Evolutionary conservation across 2,113 vertebrate genomes (phyloP).

Genomic region (Festucalex cinctus): DNA sequence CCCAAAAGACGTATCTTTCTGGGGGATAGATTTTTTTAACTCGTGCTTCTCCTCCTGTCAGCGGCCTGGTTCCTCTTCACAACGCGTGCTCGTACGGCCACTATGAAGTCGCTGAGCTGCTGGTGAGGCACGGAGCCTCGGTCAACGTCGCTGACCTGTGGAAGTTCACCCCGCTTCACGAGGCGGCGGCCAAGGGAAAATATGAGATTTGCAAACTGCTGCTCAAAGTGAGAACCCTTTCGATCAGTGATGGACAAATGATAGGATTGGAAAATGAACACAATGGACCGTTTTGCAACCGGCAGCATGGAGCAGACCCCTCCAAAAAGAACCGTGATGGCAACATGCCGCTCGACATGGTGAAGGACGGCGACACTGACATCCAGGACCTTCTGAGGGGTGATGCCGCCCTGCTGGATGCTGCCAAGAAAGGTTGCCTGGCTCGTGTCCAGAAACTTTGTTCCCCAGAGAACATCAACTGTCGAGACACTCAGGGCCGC

Average conservation of each 20-base stretch:
- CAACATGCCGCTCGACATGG: conserved; percentile 94
- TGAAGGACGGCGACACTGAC: conserved; percentile 98
- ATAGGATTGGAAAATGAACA: background rate
- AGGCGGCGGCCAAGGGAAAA: conserved; percentile 98
- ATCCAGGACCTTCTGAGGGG: conserved; percentile 96
- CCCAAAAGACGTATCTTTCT: background rate
- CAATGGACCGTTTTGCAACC: background rate
- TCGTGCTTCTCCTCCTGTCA: conserved; percentile 42
- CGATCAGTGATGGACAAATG: background rate
- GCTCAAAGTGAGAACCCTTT: conserved; percentile 74
- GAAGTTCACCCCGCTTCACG: conserved; percentile 97
- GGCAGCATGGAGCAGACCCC: conserved; percentile 93
- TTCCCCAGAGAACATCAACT: conserved; percentile 96
- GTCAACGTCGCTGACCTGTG: conserved; percentile 97
- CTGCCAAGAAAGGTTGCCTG: conserved; percentile 96
- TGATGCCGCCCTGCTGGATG: conserved; percentile 91
- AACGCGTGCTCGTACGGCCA: conserved; percentile 99
- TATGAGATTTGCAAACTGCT: conserved; percentile 99
- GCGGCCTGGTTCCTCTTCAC: conserved; percentile 93
- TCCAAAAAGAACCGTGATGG: conserved; percentile 98
- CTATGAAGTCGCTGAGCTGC: conserved; percentile 93
- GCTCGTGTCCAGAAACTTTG: conserved; percentile 97
- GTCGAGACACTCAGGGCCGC: conserved; percentile 94
- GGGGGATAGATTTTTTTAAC: background rate
- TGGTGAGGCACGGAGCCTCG: conserved; percentile 93